These are phyloP conservation scores for Sesamia nonagrioides DNA, from an alignment of 1,140 invertebrate species.

Conservation along the genomic window DNA sequence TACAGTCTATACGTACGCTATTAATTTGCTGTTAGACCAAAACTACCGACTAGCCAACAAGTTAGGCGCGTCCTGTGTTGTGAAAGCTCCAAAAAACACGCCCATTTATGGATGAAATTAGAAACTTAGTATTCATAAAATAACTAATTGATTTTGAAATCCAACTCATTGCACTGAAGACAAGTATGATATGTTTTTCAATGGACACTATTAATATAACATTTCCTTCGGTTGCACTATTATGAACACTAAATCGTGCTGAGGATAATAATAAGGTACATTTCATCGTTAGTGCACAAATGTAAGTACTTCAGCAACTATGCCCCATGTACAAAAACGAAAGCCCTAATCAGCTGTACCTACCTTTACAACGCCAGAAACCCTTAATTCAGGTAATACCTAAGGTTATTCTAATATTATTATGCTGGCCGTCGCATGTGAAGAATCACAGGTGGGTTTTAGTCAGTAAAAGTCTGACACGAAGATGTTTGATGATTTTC, in stretches of 20 bases:
- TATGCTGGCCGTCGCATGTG: no score
- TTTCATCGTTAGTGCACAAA: no score
- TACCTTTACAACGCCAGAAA: no score
- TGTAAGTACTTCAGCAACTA: no score
- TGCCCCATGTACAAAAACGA: no score
- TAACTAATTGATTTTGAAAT: not conserved
- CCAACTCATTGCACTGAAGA: not conserved
- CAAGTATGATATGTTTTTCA: not conserved
- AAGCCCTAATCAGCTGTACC: no score
- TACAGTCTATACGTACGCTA: not conserved
- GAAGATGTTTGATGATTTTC: no score
- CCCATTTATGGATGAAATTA: not conserved
- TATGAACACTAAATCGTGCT: not conserved
- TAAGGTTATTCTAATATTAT: no score
- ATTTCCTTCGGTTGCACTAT: not conserved
- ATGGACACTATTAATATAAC: not conserved
- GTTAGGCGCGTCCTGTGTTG: not conserved
- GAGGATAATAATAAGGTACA: not conserved
- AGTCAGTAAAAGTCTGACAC: no score
- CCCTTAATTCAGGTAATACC: no score
- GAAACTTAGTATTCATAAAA: slow-evolving; percentile 9
- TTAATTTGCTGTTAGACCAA: not conserved
- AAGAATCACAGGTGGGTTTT: no score
- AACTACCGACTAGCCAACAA: not conserved
- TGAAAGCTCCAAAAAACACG: not conserved